Evolutionary conservation across 2,113 vertebrate genomes (phyloP), one percentile per base, ranked within the genome.

Genomic region (Todiramphus chloris): DNA sequence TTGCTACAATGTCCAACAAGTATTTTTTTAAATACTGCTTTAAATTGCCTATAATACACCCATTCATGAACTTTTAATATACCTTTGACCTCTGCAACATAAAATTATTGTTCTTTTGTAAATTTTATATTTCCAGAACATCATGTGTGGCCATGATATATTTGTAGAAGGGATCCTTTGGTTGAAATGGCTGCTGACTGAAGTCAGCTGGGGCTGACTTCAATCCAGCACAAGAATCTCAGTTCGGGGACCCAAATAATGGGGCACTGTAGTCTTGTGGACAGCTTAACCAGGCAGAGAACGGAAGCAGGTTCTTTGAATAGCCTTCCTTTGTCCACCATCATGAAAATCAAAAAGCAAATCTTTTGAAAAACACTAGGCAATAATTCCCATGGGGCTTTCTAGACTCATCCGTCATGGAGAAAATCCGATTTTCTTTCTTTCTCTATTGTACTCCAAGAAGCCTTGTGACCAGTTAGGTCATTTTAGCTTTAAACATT

Each of bases 341-440:
- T 95, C 89, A 94, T 69, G 77, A 95, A 94, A 94, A 95, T 95
- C 62, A 89, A 95, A 92, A 96, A 68, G 68, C 73, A 93, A 93
- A 95, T 89, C 83, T 92, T 93, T 93, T 89, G 90, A 92, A 91
- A 94, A 97, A 94, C 69, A 62, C 79, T 67, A 89, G 73, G 74
- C 81, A 46, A 8, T 95, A 79, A 89, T 94, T 96, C 91, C 83
- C 58, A 43, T 82, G 87, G 50, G 89, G 72, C 62, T 95, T 94
- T 91, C 63, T 95, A 77, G 63, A 39, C 86, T 91, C 89, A 93
- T 94, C 86, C 74, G 87, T 96, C 92, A 95, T 85, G 81, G 70
- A 89, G 70, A 77, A 97, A 96, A 96, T 94, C 87, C 74, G 89
- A 94, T 94, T 96, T 93, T 89, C 78, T 63, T 89, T 95, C 91